phyloP scores from a whole-genome alignment of 2,888 invertebrate species.

The Epiblema foenella region DNA sequence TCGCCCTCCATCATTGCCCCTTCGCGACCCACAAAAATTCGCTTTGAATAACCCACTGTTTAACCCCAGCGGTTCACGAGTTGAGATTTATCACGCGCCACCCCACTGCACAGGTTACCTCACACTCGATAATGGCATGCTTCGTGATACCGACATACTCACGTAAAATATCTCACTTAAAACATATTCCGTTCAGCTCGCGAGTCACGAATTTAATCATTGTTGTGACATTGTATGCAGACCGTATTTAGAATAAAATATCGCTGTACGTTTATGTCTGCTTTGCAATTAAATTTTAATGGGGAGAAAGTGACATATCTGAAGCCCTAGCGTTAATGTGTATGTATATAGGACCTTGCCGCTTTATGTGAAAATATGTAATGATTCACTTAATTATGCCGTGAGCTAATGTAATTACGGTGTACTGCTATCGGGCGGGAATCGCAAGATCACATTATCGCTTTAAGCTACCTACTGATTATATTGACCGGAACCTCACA shows the following conservation, averaged over 20 bases:
- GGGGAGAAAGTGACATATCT: constrained; percentile 37
- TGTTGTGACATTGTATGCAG: constrained; percentile 44
- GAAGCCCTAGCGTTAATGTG: constrained; percentile 20
- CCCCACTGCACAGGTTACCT: constrained; percentile 41
- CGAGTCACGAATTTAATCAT: constrained; percentile 45
- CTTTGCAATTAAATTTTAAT: constrained; percentile 35
- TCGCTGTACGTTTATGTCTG: constrained; percentile 23
- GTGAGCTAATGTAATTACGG: constrained; percentile 31
- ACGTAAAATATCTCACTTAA: constrained; percentile 42
- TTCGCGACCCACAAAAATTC: constrained; percentile 42
- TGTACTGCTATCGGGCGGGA: constrained; percentile 65
- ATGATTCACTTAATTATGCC: constrained; percentile 31
- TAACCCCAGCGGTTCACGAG: constrained; percentile 43
- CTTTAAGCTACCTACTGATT: constrained; percentile 72
- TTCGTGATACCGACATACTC: constrained; percentile 42
- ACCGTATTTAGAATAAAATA: constrained; percentile 44
- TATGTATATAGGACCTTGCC: constrained; percentile 21
- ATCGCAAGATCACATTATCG: constrained; percentile 75
- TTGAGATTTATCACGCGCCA: constrained; percentile 39
- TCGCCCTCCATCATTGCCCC: constrained; percentile 31
- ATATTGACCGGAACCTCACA: constrained; percentile 75
- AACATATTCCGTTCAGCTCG: constrained; percentile 38
- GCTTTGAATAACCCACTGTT: constrained; percentile 42
- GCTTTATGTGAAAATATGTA: constrained; percentile 33
- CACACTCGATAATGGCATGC: constrained; percentile 40